A percentile compares a stretch with the other conserved stretches of the same genome.
phyloP scores from a whole-genome alignment of 2,113 vertebrate species.

The Elephantulus edwardii region DNA sequence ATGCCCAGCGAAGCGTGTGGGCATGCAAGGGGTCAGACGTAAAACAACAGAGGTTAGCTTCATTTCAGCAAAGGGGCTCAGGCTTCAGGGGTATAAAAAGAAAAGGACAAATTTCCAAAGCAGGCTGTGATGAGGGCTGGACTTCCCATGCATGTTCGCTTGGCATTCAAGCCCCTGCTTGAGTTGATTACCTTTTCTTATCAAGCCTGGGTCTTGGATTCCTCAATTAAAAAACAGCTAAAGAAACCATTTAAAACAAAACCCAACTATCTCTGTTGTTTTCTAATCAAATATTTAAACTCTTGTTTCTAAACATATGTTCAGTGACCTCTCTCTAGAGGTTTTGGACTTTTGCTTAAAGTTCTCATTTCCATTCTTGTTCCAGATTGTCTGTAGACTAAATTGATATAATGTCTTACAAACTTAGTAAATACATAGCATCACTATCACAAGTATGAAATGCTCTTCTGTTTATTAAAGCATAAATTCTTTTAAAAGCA shows the following conservation, averaged over 20 bases:
- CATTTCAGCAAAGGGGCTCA: not conserved
- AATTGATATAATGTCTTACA: not conserved
- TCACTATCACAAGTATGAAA: not conserved
- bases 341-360: not conserved
- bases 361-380: not conserved
- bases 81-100: not conserved
- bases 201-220: not conserved
- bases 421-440: not conserved
- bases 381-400: not conserved
- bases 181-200: not conserved
- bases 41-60: not conserved
- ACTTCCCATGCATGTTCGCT: not conserved
- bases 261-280: no score
- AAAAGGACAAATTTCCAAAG: not conserved
- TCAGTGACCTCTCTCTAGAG: not conserved
- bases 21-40: not conserved
- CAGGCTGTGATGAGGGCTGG: accelerated
- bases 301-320: not conserved
- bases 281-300: not conserved
- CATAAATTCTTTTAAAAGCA: not conserved
- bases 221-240: not conserved
- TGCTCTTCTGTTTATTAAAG: not conserved
- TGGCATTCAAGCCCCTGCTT: not conserved
- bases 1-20: not conserved
- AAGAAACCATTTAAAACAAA: no score